Evolutionary conservation across 2,797 vertebrate genomes (phyloP).

Genomic region (Ispidina picta): DNA sequence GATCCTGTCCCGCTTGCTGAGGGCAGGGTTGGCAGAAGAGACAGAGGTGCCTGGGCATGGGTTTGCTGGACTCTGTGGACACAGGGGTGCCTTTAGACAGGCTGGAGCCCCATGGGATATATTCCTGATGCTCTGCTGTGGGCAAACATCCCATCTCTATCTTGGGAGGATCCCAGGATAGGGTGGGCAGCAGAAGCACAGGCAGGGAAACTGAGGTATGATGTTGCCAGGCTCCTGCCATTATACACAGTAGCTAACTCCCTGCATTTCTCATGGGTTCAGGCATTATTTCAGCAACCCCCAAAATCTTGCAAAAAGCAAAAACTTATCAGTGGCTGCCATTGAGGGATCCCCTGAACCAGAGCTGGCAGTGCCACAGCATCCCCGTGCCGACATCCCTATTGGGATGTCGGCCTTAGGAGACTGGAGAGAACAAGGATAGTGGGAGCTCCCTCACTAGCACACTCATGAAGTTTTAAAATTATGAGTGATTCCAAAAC

Average conservation of each 20-base stretch:
- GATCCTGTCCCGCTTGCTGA: not conserved
- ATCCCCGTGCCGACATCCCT: not conserved
- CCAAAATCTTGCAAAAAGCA: not conserved
- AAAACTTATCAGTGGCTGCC: not conserved
- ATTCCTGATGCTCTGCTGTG: not conserved
- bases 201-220: not conserved
- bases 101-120: fast-evolving
- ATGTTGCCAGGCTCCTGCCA: not conserved
- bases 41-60: fast-evolving
- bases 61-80: not conserved
- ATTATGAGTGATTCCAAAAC: not conserved
- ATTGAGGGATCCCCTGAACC: fast-evolving
- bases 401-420: not conserved
- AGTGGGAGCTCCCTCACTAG: not conserved
- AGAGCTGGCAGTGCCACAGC: not conserved
- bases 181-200: not conserved
- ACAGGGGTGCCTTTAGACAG: fast-evolving
- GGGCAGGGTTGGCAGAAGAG: not conserved
- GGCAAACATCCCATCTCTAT: not conserved
- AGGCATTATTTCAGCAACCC: not conserved
- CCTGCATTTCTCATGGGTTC: not conserved
- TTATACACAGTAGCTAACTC: fast-evolving
- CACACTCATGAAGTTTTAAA: not conserved
- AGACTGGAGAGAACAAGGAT: not conserved
- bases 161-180: not conserved